Base-by-base conservation (phyloP, 1,140 invertebrate genomes). In the Drosophila tsacasi region DNA sequence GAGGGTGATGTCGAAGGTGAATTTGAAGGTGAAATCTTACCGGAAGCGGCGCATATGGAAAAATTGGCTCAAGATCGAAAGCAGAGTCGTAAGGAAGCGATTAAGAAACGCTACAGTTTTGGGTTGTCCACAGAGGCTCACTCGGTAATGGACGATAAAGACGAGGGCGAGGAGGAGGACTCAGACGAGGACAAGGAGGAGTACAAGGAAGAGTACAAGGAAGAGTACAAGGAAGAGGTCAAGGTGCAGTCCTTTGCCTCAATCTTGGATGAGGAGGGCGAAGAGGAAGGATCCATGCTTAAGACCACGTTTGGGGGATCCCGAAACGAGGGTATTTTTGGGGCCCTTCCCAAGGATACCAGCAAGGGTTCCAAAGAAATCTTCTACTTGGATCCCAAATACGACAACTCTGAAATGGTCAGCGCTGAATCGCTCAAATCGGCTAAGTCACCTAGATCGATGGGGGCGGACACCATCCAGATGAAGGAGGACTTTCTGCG, bases 401-500 rank as follows among this genome's bases (percentile, higher is more conserved):
- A 44, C 17, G 63, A 65, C 0, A 12, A n/a, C 13, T 23, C 21
- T 15, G 21, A 37, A 2, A 0, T 4, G 2, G 15, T 15, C 1
- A 44, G 58, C 39, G 0, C 32, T 3, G 10, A 5, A 39, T 25
- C 61, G 4, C 2, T 37, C 39, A 19, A 27, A 12, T 5, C n/a
- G 12, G 1, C 1, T n/a, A 5, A 15, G 27, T 47, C 55, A 17
- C 17, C 8, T 5, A 25, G 1, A 25, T 9, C 21, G 6, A 1
- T 2, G 13, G 0, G 6, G n/a, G n/a, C 9, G 2, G 75, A 79
- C 10, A 32, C 76, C 2, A 30, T 81, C 2, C 44, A 77, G 23
- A 15, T 77, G 7, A 84, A 81, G 44, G 9, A 12, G 0, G 15
- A 50, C 13, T 84, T 84, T 21, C 49, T 84, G 5, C 37, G 17